phyloP scores from a whole-genome alignment of 2,888 invertebrate species.

The Heliconius hortense region DNA sequence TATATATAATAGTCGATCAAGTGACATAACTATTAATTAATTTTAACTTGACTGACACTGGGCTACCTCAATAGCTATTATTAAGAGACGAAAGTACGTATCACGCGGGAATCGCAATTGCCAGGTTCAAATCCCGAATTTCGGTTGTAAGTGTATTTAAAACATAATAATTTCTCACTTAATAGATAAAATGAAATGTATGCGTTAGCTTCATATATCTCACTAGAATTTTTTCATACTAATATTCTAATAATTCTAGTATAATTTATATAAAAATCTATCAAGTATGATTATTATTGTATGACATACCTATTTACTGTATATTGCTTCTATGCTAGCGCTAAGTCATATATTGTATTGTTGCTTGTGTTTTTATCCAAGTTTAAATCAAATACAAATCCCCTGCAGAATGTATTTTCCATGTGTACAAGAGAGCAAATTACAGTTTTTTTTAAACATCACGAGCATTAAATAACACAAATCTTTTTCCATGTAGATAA shows the following conservation, averaged over 20 bases:
- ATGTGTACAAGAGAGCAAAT: constrained; percentile 52
- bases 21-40: neutral
- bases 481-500: neutral
- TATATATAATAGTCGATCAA: neutral
- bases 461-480: neutral
- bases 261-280: constrained; percentile 36
- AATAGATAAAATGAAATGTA: neutral
- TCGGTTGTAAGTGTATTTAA: neutral
- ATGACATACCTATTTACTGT: constrained; percentile 27
- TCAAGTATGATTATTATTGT: constrained; percentile 23
- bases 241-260: neutral
- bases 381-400: constrained; percentile 45
- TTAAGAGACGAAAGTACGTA: neutral
- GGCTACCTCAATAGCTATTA: too few relatives aligned
- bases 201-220: neutral
- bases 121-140: neutral
- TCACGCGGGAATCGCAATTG: neutral
- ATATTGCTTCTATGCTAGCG: constrained; percentile 43
- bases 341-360: constrained; percentile 31
- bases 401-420: constrained; percentile 73
- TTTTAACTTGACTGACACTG: neutral
- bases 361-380: constrained; percentile 25
- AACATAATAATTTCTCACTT: neutral
- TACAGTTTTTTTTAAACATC: constrained; percentile 20
- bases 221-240: neutral